These are phyloP conservation scores for Anableps anableps DNA, from an alignment of 2,797 vertebrate genomes.

Conservation along the genomic window DNA sequence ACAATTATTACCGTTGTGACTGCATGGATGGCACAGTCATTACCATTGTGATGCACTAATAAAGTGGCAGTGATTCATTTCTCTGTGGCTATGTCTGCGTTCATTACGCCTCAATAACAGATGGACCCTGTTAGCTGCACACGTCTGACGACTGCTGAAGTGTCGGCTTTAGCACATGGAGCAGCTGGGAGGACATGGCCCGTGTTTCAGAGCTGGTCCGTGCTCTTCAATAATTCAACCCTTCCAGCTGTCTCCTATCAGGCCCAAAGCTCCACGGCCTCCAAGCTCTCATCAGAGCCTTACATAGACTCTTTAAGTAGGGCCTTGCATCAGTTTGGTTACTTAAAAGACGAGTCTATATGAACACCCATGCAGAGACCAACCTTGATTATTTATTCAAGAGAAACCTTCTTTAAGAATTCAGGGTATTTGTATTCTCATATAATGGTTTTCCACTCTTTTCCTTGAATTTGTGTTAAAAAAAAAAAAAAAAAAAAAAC, in stretches of 20 bases:
- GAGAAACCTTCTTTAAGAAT: slow-evolving; percentile 33
- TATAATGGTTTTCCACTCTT: slow-evolving; percentile 31
- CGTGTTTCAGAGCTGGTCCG: slow-evolving; percentile 68
- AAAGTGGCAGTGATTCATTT: slow-evolving; percentile 76
- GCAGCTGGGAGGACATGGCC: slow-evolving; percentile 78
- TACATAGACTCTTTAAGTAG: slow-evolving; percentile 42
- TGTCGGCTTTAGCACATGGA: slow-evolving; percentile 70
- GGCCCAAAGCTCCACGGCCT: slow-evolving; percentile 63
- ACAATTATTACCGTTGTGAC: slow-evolving; percentile 71
- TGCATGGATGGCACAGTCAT: slow-evolving; percentile 59
- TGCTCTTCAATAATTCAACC: slow-evolving; percentile 82
- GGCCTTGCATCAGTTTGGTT: slow-evolving; percentile 37
- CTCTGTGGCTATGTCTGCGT: slow-evolving; percentile 60
- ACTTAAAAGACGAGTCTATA: slow-evolving; percentile 34
- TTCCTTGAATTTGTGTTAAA: slow-evolving; percentile 73
- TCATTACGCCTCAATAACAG: slow-evolving; percentile 77
- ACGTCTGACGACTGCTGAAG: slow-evolving; percentile 76
- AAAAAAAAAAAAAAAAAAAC: background rate
- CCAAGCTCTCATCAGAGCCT: slow-evolving; percentile 52
- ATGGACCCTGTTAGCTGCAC: slow-evolving; percentile 78
- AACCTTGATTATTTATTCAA: slow-evolving; percentile 43
- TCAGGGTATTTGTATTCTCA: slow-evolving; percentile 44
- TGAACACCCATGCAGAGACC: slow-evolving; percentile 2
- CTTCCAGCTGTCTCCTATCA: slow-evolving; percentile 78
- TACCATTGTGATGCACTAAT: slow-evolving; percentile 63